phyloP scores from a whole-genome alignment of 23 tunicate genomes.

The Phallusia fumigata region DNA sequence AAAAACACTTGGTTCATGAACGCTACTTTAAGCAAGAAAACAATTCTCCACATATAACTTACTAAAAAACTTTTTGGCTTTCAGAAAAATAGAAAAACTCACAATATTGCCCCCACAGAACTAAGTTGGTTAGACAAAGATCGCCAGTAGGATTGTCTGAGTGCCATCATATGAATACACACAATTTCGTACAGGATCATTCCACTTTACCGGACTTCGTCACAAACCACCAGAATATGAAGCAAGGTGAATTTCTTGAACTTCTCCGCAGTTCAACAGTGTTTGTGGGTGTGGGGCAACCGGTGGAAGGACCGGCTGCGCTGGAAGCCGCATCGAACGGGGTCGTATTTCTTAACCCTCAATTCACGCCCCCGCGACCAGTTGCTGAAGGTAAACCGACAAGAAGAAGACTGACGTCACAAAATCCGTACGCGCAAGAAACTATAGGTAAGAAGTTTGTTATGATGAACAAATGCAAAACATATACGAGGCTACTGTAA shows the following conservation, averaged over 20 bases:
- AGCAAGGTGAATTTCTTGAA: constrained; percentile 42
- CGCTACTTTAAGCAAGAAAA: no score
- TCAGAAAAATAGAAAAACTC: no score
- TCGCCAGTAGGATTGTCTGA: no score
- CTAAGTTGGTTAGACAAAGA: no score
- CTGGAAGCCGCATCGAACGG: constrained; percentile 94
- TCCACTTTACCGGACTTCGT: constrained; percentile 46
- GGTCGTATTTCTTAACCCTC: constrained; percentile 80
- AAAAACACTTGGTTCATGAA: no score
- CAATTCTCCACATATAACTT: no score
- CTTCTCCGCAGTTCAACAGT: constrained; percentile 47
- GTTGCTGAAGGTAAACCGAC: constrained; percentile 68
- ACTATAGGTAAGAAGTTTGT: constrained; percentile 42
- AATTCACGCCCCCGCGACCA: constrained; percentile 45
- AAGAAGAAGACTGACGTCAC: constrained; percentile 67
- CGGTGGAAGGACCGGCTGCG: constrained; percentile 97
- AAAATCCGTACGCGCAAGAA: constrained; percentile 81
- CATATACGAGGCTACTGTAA: no score
- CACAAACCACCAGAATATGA: constrained; percentile 78
- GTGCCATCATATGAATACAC: no score
- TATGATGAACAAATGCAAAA: no score
- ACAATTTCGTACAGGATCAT: neutral
- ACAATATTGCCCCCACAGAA: no score
- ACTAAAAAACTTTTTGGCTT: no score
- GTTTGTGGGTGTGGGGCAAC: constrained; percentile 83